phyloP scores from a whole-genome alignment of 2,113 vertebrate genomes.

The Helogale parvula region DNA sequence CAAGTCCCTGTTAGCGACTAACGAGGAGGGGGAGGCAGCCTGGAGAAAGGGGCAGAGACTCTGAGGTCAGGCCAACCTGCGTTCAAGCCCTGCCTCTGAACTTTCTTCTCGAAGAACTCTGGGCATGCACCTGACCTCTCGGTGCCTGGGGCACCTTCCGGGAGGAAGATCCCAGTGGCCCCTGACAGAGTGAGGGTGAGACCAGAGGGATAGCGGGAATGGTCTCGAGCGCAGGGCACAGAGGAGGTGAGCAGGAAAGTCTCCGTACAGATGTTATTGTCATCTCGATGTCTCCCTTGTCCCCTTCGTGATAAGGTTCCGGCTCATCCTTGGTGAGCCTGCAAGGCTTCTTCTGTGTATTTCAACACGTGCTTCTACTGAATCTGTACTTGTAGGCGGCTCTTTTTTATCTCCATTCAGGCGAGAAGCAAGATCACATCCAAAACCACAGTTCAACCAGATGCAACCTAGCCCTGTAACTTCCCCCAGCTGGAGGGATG shows the following conservation, averaged over 20 bases:
- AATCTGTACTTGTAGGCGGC: not conserved
- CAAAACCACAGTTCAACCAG: conserved; percentile 31
- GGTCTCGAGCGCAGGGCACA: not conserved
- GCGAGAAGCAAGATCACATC: not conserved
- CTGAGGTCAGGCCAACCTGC: not conserved
- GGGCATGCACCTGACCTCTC: not conserved
- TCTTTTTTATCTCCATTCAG: conserved; percentile 58
- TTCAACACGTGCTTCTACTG: not conserved
- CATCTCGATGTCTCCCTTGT: not conserved
- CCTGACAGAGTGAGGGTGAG: not conserved
- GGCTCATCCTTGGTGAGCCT: not conserved
- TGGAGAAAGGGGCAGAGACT: not conserved
- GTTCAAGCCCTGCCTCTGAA: not conserved
- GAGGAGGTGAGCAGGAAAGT: not conserved
- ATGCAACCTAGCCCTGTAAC: not conserved
- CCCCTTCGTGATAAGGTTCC: not conserved
- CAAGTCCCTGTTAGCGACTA: too few relatives aligned
- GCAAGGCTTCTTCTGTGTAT: not conserved
- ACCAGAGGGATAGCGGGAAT: not conserved
- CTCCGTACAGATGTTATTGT: not conserved
- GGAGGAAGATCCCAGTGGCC: not conserved
- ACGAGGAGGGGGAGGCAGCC: not conserved
- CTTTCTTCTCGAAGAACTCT: not conserved
- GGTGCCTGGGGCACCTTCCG: not conserved
- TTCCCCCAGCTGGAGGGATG: not conserved